Evolutionary conservation across 2,888 invertebrate species (phyloP).

Genomic region (Sphaeridia pumilis): DNA sequence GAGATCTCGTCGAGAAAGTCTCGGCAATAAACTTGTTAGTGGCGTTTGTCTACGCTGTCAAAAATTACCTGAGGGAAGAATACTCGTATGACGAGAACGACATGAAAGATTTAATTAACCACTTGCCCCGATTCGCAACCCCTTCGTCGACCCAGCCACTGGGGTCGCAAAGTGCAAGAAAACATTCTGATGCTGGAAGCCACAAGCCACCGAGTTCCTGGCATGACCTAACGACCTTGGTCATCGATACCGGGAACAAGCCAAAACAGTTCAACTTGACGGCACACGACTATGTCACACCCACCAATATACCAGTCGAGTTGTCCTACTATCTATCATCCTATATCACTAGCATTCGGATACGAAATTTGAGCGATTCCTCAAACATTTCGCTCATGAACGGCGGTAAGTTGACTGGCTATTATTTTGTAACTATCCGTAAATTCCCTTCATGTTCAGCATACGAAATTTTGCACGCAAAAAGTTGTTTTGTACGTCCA

Average conservation of each 20-base stretch:
- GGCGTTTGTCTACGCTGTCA: slow-evolving; percentile 25
- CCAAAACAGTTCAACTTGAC: slow-evolving; percentile 19
- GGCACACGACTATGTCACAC: slow-evolving; percentile 25
- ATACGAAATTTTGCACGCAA: too few relatives aligned
- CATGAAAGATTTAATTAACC: slow-evolving; percentile 23
- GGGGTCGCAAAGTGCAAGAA: slow-evolving; percentile 2
- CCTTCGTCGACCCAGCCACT: slow-evolving; percentile 26
- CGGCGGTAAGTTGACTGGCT: slow-evolving; percentile 2
- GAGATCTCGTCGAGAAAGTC: slow-evolving; percentile 24
- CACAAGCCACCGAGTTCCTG: neutral
- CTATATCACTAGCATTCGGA: slow-evolving; percentile 19
- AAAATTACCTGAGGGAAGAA: slow-evolving; percentile 27
- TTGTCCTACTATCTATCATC: slow-evolving; percentile 22
- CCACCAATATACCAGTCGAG: slow-evolving; percentile 30
- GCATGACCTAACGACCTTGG: neutral
- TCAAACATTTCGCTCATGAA: slow-evolving; percentile 22
- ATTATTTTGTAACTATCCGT: slow-evolving; percentile 6
- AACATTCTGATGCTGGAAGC: neutral
- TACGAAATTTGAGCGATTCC: slow-evolving; percentile 6
- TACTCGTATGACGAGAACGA: slow-evolving; percentile 30
- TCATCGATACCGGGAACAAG: slow-evolving; percentile 6
- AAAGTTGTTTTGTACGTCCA: too few relatives aligned
- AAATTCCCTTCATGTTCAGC: too few relatives aligned
- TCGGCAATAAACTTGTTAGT: slow-evolving; percentile 26
- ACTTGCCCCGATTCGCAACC: slow-evolving; percentile 29